Percentiles rank a stretch among this genome's conserved stretches.
Conservation (phyloP, 2,888 invertebrate genomes). For the Phasia obesa region DNA sequence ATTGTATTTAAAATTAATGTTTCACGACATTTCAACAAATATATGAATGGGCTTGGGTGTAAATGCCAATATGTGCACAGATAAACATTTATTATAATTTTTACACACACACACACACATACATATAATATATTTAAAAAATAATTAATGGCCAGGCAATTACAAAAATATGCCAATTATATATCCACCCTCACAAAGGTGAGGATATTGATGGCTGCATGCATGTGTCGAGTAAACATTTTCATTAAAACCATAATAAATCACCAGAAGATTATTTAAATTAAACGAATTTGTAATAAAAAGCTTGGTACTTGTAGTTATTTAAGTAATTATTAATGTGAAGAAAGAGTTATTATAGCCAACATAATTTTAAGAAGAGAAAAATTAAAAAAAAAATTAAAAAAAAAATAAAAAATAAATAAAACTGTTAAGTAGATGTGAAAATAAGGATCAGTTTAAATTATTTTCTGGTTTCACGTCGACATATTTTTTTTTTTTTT, state of each 20-base stretch:
- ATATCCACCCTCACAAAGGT: not conserved
- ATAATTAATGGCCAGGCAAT: conserved; percentile 51
- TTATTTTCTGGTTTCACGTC: too few species aligned
- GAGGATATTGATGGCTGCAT: not conserved
- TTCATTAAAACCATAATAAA: conserved; percentile 27
- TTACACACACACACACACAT: not conserved
- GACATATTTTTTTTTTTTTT: too few species aligned
- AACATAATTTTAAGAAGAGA: not conserved
- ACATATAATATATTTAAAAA: conserved; percentile 12
- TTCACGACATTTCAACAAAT: conserved; percentile 12
- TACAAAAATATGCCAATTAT: conserved; percentile 31
- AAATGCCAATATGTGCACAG: not conserved
- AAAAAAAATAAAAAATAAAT: not conserved
- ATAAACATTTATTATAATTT: conserved; percentile 1
- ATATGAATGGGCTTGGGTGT: not conserved
- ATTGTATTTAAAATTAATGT: conserved; percentile 34
- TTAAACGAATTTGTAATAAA: conserved; percentile 25
- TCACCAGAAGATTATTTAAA: conserved; percentile 13
- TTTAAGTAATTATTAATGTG: not conserved
- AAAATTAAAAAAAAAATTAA: not conserved
- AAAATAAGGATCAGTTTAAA: too few species aligned
- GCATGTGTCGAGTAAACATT: not conserved
- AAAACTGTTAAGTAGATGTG: too few species aligned
- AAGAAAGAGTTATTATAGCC: not conserved
- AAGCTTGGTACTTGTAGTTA: not conserved